Evolutionary conservation across 2,113 vertebrate genomes (phyloP), one percentile per base, ranked within the genome.

Genomic region (Dasypus novemcinctus): DNA sequence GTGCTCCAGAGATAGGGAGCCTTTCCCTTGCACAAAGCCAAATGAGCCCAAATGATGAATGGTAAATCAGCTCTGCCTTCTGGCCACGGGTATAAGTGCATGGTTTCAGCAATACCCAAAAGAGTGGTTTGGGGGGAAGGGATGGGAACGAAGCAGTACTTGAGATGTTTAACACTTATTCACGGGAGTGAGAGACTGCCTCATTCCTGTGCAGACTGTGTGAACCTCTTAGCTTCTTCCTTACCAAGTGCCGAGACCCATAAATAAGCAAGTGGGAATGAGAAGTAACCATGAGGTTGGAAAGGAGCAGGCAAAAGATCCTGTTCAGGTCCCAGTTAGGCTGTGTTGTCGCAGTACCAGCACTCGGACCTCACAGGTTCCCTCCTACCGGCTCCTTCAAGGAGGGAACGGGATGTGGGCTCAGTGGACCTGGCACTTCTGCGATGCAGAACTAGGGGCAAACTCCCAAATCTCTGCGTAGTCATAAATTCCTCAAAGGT

Each of bases 211-310:
- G 46, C 59, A 90, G 93, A 2, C 4, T 29, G 25, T 25, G 89
- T 57, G 57, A 38, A 33, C 78, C 76, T 79, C 87, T 38, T 38
- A 7, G 74, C 41, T 59, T 54, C 49, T 69, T 83, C 12, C 23
- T 33, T 84, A 92, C 59, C 68, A 0, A 0, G 4, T 17, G 25
- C 38, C 38, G 52, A 93, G 69, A 88, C 83, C 91, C 82, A 87
- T 81, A 90, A 97, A 88, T 23, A 83, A 97, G 63, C 54, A 94
- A 96, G 69, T 93, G 85, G 71, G 63, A 80, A 92, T 87, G 68
- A 83, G 87, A 1, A 52, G 11, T 72, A 69, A 80, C 68, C 80
- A 33, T 0, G 2, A 38, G 87, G 74, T 31, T 90, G 90, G 92
- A 38, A 46, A 46, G 43, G 17, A 86, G 9, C 31, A 46, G 43